These are phyloP conservation scores for Zaprionus gabonicus DNA, from an alignment of 1,140 invertebrate species.

Conservation along the genomic window DNA sequence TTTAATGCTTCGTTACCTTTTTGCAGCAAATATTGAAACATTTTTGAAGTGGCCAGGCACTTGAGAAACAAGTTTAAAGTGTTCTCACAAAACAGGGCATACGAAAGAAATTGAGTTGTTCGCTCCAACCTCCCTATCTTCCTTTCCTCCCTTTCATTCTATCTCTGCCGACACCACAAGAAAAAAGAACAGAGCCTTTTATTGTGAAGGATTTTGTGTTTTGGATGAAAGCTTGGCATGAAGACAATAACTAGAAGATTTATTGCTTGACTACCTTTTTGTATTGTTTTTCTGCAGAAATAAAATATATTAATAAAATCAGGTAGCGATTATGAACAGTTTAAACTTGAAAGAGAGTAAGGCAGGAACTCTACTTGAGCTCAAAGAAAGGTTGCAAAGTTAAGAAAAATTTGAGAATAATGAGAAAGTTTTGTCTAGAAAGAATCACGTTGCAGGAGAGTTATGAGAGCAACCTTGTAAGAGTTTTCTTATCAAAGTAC, in stretches of 20 bases:
- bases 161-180: not conserved
- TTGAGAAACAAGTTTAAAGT: slow-evolving; percentile 68
- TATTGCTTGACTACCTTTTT: slow-evolving; percentile 53
- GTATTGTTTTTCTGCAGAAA: slow-evolving; percentile 13
- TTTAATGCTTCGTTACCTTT: slow-evolving; percentile 80
- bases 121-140: not conserved
- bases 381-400: not conserved
- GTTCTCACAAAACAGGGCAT: slow-evolving; percentile 30
- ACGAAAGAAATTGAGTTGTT: slow-evolving; percentile 46
- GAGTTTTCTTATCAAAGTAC: slow-evolving; percentile 4
- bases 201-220: slow-evolving; percentile 66
- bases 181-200: slow-evolving; percentile 40
- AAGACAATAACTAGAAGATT: slow-evolving; percentile 76
- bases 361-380: not conserved
- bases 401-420: not conserved
- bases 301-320: slow-evolving; percentile 44
- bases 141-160: slow-evolving; percentile 1
- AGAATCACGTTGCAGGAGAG: not conserved
- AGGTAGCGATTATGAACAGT: slow-evolving; percentile 3
- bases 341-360: slow-evolving; percentile 13
- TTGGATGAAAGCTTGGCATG: slow-evolving; percentile 56
- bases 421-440: not conserved
- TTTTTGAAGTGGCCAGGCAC: slow-evolving; percentile 60
- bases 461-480: too few species aligned
- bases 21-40: slow-evolving; percentile 61